Base-by-base conservation (phyloP, 2,888 invertebrate species). In the Agrochola litura region DNA sequence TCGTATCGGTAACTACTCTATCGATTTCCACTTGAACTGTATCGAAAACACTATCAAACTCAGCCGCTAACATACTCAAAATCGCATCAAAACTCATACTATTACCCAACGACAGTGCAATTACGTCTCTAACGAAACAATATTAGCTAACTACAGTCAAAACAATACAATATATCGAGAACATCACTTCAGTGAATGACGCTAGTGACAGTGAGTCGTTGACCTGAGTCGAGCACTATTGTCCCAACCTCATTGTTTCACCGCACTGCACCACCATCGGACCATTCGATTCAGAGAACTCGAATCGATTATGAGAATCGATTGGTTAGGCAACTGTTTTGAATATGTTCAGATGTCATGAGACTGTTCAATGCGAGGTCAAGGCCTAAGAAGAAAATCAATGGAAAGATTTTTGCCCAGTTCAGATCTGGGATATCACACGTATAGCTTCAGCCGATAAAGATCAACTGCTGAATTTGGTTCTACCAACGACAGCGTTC, bases 231-330 rank as follows among this genome's bases (percentile, higher is more conserved):
- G 46, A 68, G 72, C 66, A 79, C 71, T 69, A 86, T 82, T 87
- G 86, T 87, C 60, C 72, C 68, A 80, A 77, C 76, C 64, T 68
- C 46, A 87, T 87, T 87, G 86, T 87, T 86, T 86, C 76, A 74
- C 79, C 72, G 85, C 82, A 83, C 72, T 85, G 85, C 85, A 84
- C 69, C 78, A 84, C 68, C 77, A 82, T 25, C 70, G 30, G 49
- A 46, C 68, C 58, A 75, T 78, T 75, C 70, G 78, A 80, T 83
- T 83, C 82, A 80, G 54, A 76, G 86, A 75, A 82, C 52, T 74
- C 16, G 22, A 67, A 72, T 71, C 81, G 76, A 74, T 82, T 72
- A 49, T n/a, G 65, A 77, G 77, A 77, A 83, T 73, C 73, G 60
- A 84, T 85, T 69, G 30, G 65, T 85, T 78, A 52, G 43, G 69